Conservation (phyloP, 2,888 invertebrate genomes). For the Erpobdella octoculata region DNA sequence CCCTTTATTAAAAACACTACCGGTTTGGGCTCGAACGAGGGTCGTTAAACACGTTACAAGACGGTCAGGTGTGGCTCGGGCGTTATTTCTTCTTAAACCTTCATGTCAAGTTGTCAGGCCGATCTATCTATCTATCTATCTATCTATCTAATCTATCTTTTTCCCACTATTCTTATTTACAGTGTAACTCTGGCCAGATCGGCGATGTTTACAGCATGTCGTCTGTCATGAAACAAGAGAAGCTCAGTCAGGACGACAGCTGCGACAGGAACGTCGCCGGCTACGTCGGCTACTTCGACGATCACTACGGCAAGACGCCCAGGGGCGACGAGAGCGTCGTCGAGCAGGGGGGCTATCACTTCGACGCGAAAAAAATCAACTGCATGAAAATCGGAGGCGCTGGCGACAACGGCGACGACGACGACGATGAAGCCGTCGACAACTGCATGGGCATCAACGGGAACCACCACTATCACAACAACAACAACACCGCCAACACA, state of each 20-base stretch:
- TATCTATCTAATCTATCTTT: too few species aligned
- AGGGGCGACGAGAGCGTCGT: not conserved
- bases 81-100: too few species aligned
- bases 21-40: too few species aligned
- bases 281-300: not conserved
- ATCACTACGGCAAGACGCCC: not conserved
- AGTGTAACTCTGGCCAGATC: not conserved
- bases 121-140: too few species aligned
- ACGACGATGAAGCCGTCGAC: not conserved
- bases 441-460: not conserved
- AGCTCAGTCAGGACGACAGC: not conserved
- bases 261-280: not conserved
- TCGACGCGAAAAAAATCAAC: not conserved
- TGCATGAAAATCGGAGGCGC: not conserved
- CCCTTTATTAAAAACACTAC: too few species aligned
- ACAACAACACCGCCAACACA: not conserved
- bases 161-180: too few species aligned
- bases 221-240: not conserved
- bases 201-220: not conserved
- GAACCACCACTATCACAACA: not conserved
- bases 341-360: not conserved
- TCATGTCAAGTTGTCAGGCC: too few species aligned
- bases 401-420: not conserved
- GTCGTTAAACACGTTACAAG: too few species aligned
- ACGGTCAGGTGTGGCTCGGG: too few species aligned